Evolutionary conservation across 1,140 invertebrate species (phyloP).

Genomic region (Andricus grossulariae): DNA sequence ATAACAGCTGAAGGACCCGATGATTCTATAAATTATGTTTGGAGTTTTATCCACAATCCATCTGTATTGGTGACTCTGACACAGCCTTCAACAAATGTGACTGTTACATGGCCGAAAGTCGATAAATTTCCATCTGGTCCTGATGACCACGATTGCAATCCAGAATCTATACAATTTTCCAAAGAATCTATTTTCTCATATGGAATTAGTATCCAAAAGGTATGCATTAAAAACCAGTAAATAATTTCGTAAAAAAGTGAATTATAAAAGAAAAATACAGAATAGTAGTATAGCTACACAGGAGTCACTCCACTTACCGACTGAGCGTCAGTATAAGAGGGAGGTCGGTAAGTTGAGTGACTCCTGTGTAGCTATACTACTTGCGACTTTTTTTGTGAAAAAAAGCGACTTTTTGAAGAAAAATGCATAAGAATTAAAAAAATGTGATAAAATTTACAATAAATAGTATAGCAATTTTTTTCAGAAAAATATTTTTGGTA

Average conservation of each 20-base stretch:
- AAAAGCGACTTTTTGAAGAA: too few species aligned
- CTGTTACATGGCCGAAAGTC: slow-evolving; percentile 71
- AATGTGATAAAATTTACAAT: background rate
- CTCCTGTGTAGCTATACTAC: too few species aligned
- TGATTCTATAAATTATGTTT: slow-evolving; percentile 79
- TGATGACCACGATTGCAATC: slow-evolving; percentile 32
- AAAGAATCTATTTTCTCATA: slow-evolving; percentile 75
- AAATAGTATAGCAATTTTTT: too few species aligned
- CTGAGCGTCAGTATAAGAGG: too few species aligned
- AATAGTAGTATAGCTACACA: too few species aligned
- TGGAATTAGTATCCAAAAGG: slow-evolving; percentile 77
- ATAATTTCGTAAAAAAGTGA: too few species aligned
- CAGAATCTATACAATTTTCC: slow-evolving; percentile 70
- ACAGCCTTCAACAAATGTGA: slow-evolving; percentile 66
- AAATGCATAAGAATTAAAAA: background rate
- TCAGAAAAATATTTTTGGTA: too few species aligned
- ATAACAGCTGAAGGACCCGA: slow-evolving; percentile 73
- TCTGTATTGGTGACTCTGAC: slow-evolving; percentile 75
- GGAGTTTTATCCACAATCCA: slow-evolving; percentile 78
- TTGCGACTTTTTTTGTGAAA: background rate
- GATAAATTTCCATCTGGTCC: slow-evolving; percentile 50
- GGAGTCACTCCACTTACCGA: too few species aligned
- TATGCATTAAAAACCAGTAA: slow-evolving; percentile 46
- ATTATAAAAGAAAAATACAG: too few species aligned
- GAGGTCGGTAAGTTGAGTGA: too few species aligned